These are phyloP conservation scores for Cyaniris semiargus DNA, from an alignment of 2,888 invertebrate species.

Conservation along the genomic window DNA sequence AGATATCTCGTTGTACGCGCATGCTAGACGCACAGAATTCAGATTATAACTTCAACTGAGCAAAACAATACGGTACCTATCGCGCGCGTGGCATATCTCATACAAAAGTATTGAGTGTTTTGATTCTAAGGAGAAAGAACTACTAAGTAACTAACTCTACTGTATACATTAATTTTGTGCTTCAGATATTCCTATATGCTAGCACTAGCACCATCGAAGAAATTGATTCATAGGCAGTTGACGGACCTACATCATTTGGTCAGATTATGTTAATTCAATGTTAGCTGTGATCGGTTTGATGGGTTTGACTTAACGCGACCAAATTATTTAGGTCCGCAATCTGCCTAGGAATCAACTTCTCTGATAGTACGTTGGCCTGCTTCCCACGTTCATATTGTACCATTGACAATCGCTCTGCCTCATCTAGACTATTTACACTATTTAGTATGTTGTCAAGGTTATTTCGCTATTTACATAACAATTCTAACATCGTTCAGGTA, in stretches of 20 bases:
- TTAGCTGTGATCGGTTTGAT: too few relatives aligned
- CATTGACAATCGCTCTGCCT: constrained; percentile 19
- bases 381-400: constrained; percentile 22
- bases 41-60: neutral
- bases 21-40: too few relatives aligned
- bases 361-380: neutral
- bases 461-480: constrained; percentile 10
- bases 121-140: neutral
- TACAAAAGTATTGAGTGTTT: too few relatives aligned
- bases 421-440: neutral
- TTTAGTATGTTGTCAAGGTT: constrained; percentile 20
- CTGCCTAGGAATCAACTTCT: too few relatives aligned
- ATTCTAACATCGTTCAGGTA: neutral
- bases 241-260: too few relatives aligned
- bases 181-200: neutral
- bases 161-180: neutral
- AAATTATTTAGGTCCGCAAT: too few relatives aligned
- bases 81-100: too few relatives aligned
- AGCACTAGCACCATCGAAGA: neutral
- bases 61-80: neutral
- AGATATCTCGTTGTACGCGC: too few relatives aligned
- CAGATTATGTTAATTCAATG: too few relatives aligned
- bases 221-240: too few relatives aligned
- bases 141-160: too few relatives aligned
- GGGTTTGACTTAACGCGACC: too few relatives aligned